Evolutionary conservation across 2,888 invertebrate species (phyloP).

Genomic region (Caenorhabditis doughertyi): DNA sequence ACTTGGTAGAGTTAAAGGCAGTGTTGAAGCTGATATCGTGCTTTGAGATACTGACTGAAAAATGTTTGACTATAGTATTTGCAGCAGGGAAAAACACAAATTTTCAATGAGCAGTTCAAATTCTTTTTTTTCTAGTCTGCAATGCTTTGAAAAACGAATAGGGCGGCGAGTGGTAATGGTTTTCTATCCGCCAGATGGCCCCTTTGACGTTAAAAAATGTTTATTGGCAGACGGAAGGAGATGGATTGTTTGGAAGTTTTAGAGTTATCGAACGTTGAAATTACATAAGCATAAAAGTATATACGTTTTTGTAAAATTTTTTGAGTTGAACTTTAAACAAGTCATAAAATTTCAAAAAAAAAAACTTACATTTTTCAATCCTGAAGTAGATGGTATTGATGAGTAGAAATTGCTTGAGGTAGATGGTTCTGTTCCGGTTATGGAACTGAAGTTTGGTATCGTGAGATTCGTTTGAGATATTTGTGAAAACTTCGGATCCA

Average conservation of each 20-base stretch:
- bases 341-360: neutral
- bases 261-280: too few species aligned
- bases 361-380: slow-evolving; percentile 24
- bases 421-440: slow-evolving; percentile 19
- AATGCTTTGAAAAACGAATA: too few species aligned
- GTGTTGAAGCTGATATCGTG: neutral
- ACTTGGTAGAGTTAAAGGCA: slow-evolving; percentile 1
- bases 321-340: neutral
- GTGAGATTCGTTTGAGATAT: slow-evolving; percentile 19
- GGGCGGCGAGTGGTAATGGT: too few species aligned
- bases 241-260: too few species aligned
- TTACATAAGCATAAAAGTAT: too few species aligned
- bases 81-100: neutral
- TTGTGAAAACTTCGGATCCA: slow-evolving; percentile 21
- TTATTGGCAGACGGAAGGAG: too few species aligned
- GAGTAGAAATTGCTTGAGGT: slow-evolving; percentile 29
- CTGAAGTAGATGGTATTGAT: slow-evolving; percentile 31
- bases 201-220: too few species aligned
- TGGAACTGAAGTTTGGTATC: neutral
- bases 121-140: too few species aligned
- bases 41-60: slow-evolving; percentile 23
- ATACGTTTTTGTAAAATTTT: too few species aligned
- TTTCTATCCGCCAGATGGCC: too few species aligned
- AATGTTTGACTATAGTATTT: too few species aligned
- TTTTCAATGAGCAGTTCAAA: too few species aligned